Percentiles rank a stretch among this genome's conserved stretches.
phyloP scores from a whole-genome alignment of 2,888 invertebrate species.

The Drosophila acutilabella region DNA sequence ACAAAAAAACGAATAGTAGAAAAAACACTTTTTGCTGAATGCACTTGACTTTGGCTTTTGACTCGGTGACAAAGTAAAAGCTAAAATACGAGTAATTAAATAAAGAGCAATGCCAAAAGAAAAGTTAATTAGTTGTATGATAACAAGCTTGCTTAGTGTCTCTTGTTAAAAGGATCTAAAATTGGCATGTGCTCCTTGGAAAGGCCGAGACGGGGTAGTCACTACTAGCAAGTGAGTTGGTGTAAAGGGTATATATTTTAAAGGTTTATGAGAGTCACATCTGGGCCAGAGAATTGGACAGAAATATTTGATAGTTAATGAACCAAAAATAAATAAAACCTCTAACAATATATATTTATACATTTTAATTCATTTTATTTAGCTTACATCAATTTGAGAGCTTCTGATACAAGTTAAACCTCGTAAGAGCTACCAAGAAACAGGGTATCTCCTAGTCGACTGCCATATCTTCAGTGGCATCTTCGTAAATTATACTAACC shows the following conservation, averaged over 20 bases:
- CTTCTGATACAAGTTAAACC: too few species aligned
- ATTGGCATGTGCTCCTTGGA: neutral
- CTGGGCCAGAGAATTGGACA: too few species aligned
- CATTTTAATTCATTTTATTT: too few species aligned
- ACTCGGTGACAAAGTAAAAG: constrained; percentile 41
- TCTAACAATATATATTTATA: too few species aligned
- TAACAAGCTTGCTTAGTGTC: neutral
- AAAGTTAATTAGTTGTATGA: constrained; percentile 18
- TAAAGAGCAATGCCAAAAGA: neutral
- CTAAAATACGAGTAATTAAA: constrained; percentile 22
- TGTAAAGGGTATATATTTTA: too few species aligned
- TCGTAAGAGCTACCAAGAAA: too few species aligned
- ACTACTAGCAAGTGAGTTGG: neutral
- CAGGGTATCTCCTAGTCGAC: neutral
- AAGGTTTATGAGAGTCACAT: too few species aligned
- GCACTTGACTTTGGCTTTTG: constrained; percentile 43
- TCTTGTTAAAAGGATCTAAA: neutral
- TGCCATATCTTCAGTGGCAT: neutral
- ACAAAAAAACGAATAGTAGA: constrained; percentile 11
- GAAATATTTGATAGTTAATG: too few species aligned
- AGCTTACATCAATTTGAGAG: too few species aligned
- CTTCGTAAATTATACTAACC: neutral
- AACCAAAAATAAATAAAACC: too few species aligned
- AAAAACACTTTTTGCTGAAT: constrained; percentile 17
- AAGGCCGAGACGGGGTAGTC: neutral